Evolutionary conservation across 2,888 invertebrate genomes (phyloP).

Genomic region (Thyatira batis): DNA sequence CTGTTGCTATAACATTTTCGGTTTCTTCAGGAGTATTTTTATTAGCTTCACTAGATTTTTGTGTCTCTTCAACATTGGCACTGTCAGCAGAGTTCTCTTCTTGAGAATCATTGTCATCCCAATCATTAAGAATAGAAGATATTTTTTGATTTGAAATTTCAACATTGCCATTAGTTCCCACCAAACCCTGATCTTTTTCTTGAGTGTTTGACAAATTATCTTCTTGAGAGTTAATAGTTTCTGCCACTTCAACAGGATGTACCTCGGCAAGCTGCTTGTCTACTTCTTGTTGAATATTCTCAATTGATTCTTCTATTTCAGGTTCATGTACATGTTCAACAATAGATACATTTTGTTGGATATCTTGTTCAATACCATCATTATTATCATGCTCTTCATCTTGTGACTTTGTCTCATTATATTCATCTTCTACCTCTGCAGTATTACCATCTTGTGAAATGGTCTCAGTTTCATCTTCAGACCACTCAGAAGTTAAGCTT

Average conservation of each 20-base stretch:
- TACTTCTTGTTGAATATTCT: constrained; percentile 75
- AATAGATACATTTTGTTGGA: constrained; percentile 9
- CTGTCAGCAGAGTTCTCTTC: constrained; percentile 38
- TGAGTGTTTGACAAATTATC: constrained; percentile 28
- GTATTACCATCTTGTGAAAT: constrained; percentile 16
- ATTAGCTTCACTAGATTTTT: constrained; percentile 15
- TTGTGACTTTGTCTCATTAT: constrained; percentile 2
- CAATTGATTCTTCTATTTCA: constrained; percentile 70
- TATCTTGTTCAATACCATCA: constrained; percentile 7
- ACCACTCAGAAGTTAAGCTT: constrained; percentile 64
- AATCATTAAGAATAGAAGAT: constrained; percentile 72
- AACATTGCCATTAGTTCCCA: constrained; percentile 22
- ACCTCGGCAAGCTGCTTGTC: constrained; percentile 53
- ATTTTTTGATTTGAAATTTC: constrained; percentile 55
- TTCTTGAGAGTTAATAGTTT: constrained; percentile 41
- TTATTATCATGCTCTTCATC: constrained; percentile 1
- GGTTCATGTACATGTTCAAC: constrained; percentile 23
- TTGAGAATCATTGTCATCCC: constrained; percentile 78
- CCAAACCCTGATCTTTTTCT: constrained; percentile 10
- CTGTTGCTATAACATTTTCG: constrained; percentile 10
- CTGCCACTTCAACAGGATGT: constrained; percentile 28
- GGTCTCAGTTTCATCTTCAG: constrained; percentile 60
- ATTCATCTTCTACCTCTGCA: not conserved
- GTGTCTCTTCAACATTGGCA: constrained; percentile 19
- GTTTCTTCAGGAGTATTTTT: constrained; percentile 13